A percentile compares a stretch with the other conserved stretches of the same genome.
phyloP scores from a whole-genome alignment of 2,797 vertebrate species.

The Hyperoplus immaculatus region DNA sequence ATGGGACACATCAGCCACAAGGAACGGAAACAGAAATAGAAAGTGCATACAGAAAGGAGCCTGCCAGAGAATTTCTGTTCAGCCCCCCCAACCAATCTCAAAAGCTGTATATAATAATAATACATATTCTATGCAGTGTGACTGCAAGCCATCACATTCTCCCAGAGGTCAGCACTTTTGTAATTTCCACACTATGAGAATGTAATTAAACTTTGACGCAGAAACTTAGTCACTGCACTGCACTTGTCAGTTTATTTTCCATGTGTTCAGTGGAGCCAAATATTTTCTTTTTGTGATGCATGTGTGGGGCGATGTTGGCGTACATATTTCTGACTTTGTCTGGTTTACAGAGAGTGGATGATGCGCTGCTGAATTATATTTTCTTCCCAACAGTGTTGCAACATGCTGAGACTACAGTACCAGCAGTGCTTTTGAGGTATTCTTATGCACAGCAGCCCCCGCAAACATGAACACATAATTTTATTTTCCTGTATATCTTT shows the following conservation, averaged over 20 bases:
- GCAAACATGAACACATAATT: slow-evolving; percentile 27
- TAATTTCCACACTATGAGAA: slow-evolving; percentile 72
- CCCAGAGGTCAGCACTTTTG: slow-evolving; percentile 78
- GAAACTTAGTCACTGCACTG: slow-evolving; percentile 60
- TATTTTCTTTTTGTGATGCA: slow-evolving; percentile 41
- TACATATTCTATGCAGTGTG: slow-evolving; percentile 78
- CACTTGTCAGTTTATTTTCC: slow-evolving; percentile 39
- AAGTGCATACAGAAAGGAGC: slow-evolving; percentile 67
- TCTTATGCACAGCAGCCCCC: slow-evolving; percentile 21
- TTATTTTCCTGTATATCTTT: slow-evolving; percentile 21
- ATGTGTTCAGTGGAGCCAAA: slow-evolving; percentile 18
- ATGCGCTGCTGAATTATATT: slow-evolving; percentile 38
- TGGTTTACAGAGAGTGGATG: slow-evolving; percentile 42
- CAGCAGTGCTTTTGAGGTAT: slow-evolving; percentile 17
- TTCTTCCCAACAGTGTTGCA: slow-evolving; percentile 33
- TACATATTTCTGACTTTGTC: slow-evolving; percentile 50
- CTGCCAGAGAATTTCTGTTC: slow-evolving; percentile 71
- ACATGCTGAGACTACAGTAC: slow-evolving; percentile 12
- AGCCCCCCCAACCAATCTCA: slow-evolving; percentile 69
- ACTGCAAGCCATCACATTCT: slow-evolving; percentile 76
- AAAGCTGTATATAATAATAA: slow-evolving; percentile 76
- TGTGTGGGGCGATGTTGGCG: slow-evolving; percentile 37
- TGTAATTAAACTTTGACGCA: slow-evolving; percentile 77
- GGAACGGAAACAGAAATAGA: slow-evolving; percentile 83
- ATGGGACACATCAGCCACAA: slow-evolving; percentile 83